Evolutionary conservation across 2,113 vertebrate genomes (phyloP), one percentile per base, ranked within the genome.

Genomic region (Marmota monax): DNA sequence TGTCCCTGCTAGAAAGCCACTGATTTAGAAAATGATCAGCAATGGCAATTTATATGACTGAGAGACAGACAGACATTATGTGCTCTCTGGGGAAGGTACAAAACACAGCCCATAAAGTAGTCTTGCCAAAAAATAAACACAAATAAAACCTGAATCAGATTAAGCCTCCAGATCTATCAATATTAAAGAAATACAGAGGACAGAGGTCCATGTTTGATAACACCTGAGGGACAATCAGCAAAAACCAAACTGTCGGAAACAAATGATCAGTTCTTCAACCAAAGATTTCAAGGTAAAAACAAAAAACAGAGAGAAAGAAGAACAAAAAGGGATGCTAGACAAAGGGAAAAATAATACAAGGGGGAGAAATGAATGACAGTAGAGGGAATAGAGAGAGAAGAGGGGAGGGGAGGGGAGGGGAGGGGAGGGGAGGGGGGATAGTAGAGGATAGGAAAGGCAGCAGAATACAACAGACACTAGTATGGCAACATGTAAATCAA

Each of bases 31-130:
- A 96, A 79, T 37, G 11, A 88, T 11, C 23, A 45, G 61, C 70
- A 37, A 22, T 39, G 29, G 12, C 23, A 45, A 53, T 80, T 88
- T 73, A 58, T 23, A 42, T 27, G 25, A 85, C 51, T 72, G 79
- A 80, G 25, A 85, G 69, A 42, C 6, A 74, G n/a, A 61, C 39
- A 85, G 65, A 95, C 34, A 69, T 69, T 67, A 25, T 85, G 3
- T 83, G 67, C 25, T 95, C 34, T 92, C 58, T 89, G 61, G 67
- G 56, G 53, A 37, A 86, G 96, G 42, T 53, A 78, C 5, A 73
- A 77, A 92, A 32, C 7, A 83, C 39, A 67, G 45, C 2, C 4
- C 53, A 34, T 32, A 61, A 70, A 77, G 42, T 56, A 96, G 39
- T 42, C 53, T 74, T 65, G 11, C 20, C 83, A 84, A 84, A 78